phyloP scores from a whole-genome alignment of 2,888 invertebrate genomes.

The Calameuta idolon region DNA sequence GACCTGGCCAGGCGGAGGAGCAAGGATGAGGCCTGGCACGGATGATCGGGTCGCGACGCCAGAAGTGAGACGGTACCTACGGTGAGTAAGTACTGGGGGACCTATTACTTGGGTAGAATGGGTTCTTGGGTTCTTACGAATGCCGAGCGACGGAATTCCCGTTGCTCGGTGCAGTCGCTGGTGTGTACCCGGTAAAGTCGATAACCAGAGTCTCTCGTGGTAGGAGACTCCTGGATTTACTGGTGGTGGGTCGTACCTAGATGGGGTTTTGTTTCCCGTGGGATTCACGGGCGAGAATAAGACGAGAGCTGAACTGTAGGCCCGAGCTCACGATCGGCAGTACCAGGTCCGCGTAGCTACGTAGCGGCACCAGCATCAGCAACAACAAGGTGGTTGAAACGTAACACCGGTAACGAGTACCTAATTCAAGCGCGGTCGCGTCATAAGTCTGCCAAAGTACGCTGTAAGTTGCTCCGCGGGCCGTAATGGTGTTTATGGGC shows the following conservation, averaged over 20 bases:
- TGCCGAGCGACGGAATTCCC: neutral
- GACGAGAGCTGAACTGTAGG: neutral
- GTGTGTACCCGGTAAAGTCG: neutral
- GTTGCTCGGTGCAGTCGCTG: neutral
- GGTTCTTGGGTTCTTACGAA: neutral
- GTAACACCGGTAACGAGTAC: constrained; percentile 62
- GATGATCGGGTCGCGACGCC: neutral
- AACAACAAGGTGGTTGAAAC: constrained; percentile 43
- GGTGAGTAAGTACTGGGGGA: neutral
- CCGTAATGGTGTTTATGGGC: constrained; percentile 63
- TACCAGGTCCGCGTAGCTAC: neutral
- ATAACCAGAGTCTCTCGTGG: neutral
- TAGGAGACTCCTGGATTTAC: constrained; percentile 7
- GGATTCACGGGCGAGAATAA: neutral
- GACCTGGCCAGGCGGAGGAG: too few relatives aligned
- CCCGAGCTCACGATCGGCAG: neutral
- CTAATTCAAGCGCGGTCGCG: constrained; percentile 57
- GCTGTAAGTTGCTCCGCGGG: constrained; percentile 56
- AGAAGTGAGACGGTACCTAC: neutral
- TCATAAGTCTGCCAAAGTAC: constrained; percentile 61
- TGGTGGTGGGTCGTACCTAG: neutral
- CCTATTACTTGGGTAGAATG: neutral
- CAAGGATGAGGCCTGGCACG: neutral
- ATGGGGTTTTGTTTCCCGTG: constrained; percentile 3
- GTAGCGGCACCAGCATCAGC: too few relatives aligned